Evolutionary conservation across 2,888 invertebrate species (phyloP), one percentile per base, ranked within the genome.

Genomic region (Mythimna loreyi): DNA sequence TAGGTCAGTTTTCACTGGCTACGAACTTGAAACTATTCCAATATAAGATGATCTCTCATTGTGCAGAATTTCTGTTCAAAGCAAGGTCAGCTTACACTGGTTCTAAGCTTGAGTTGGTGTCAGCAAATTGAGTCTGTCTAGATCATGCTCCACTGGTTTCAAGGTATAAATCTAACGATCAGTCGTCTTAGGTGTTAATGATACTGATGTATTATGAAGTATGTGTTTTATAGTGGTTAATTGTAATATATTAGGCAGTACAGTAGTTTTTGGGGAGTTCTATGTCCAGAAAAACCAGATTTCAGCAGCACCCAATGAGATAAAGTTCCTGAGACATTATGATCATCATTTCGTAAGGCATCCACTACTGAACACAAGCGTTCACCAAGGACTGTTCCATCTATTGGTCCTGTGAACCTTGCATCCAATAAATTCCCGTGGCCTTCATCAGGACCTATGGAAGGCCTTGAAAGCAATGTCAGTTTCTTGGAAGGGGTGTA

Each of bases 111-210:
- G 4, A 49, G 16, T n/a, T 16, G 56, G 58, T 61, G 57, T 57
- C 28, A 52, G 62, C 50, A 9, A 59, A 62, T 72, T 72, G 52
- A 59, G 61, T 36, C 30, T 53, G 50, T 67, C 63, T 64, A 21
- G 21, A 9, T 60, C 19, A 53, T 64, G 49, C 47, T 5, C 60
- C 43, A 50, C 40, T 69, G 25, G 23, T 11, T 57, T 52, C 23
- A 16, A 28, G 36, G 25, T 50, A 61, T 62, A 77, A 75, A 74
- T 58, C 6, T 55, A 23, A 61, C 28, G 43, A 58, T 21, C 40
- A 57, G 80, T 64, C 52, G 4, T 21, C 43, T 53, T 23, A 59
- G n/a, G 63, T 64, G 75, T 55, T 63, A 64, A 68, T 80, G 63
- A 79, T 77, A 60, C 53, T 68, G 59, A 73, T 67, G 16, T 25